A percentile compares a stretch with the other conserved stretches of the same genome.
Evolutionary conservation across 1,140 invertebrate genomes (phyloP).

Genomic region (Hirudo medicinalis): DNA sequence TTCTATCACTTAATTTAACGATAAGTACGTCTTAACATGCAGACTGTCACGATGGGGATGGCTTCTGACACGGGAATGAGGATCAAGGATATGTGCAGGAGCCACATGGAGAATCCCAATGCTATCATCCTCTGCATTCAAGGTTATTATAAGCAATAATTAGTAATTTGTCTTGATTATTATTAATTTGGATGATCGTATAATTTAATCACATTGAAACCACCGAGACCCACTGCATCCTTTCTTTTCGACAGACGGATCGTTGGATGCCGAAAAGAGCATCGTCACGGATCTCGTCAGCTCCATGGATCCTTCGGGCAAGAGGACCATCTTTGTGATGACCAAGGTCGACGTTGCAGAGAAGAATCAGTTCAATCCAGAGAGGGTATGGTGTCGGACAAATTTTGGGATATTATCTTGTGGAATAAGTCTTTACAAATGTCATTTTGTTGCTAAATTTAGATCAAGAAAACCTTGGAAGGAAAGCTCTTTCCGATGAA

Average conservation of each 20-base stretch:
- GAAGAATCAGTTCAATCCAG: conserved; percentile 81
- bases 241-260: conserved; percentile 55
- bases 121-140: conserved; percentile 98
- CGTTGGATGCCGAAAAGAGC: conserved; percentile 93
- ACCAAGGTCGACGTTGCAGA: conserved; percentile 92
- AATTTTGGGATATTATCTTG: no score
- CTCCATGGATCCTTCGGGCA: conserved; percentile 84
- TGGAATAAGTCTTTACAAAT: no score
- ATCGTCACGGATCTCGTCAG: conserved; percentile 95
- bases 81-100: conserved; percentile 61
- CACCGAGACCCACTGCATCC: no score
- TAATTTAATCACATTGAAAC: no score
- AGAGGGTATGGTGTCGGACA: conserved; percentile 51
- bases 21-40: no score
- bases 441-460: no score
- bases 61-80: conserved; percentile 82
- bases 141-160: conserved; percentile 32
- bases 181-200: no score
- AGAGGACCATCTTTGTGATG: conserved; percentile 93
- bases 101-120: conserved; percentile 97
- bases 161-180: no score
- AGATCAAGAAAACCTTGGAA: conserved; percentile 70
- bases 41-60: conserved; percentile 74
- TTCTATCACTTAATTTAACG: no score
- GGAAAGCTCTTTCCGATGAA: conserved; percentile 98